These are phyloP conservation scores for Pseudocheirus occidentalis DNA, from an alignment of 2,797 vertebrate species.

Conservation along the genomic window DNA sequence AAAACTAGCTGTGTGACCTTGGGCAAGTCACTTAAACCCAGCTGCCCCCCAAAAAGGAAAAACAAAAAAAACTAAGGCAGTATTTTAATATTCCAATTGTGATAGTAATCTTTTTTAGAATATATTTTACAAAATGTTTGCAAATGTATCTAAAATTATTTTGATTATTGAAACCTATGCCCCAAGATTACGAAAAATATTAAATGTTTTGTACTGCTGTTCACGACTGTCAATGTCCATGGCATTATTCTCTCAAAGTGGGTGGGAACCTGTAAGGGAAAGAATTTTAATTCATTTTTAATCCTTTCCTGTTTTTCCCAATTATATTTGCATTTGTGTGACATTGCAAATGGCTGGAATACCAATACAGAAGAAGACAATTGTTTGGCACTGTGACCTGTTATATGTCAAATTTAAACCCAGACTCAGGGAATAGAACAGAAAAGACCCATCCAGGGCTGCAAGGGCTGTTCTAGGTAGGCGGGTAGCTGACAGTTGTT, in stretches of 20 bases:
- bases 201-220: constrained; percentile 39
- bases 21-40: too few species aligned
- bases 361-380: constrained; percentile 38
- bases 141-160: constrained; percentile 53
- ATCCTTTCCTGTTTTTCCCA: constrained; percentile 44
- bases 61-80: constrained; percentile 46
- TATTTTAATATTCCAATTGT: constrained; percentile 58
- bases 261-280: constrained; percentile 39
- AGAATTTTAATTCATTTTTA: constrained; percentile 12
- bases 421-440: constrained; percentile 33
- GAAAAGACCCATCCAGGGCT: neutral
- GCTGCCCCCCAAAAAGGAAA: too few species aligned
- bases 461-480: too few species aligned
- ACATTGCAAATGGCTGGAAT: neutral
- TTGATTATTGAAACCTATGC: constrained; percentile 51
- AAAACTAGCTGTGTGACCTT: too few species aligned
- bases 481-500: too few species aligned
- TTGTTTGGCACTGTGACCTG: constrained; percentile 38
- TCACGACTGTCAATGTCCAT: constrained; percentile 36
- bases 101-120: constrained; percentile 48
- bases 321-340: constrained; percentile 31
- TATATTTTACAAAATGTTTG: constrained; percentile 66
- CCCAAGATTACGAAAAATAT: constrained; percentile 68
- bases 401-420: constrained; percentile 44
- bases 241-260: constrained; percentile 40